A percentile compares a stretch with the other conserved stretches of the same genome.
These are phyloP conservation scores for Pyxicephalus adspersus DNA, from an alignment of 2,113 vertebrate genomes.

Conservation along the genomic window DNA sequence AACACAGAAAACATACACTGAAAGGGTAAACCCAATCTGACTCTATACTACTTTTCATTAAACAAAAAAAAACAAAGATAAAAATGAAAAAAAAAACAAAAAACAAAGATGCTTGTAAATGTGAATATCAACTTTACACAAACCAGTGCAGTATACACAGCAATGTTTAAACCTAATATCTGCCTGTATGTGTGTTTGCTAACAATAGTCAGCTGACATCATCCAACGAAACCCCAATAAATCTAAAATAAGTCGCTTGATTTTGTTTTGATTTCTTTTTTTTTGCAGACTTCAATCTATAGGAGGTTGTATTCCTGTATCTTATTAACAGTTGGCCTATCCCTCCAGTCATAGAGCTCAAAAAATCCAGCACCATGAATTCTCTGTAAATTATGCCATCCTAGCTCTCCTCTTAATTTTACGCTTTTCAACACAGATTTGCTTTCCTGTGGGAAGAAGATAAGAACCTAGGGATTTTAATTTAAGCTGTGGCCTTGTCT, in stretches of 20 bases:
- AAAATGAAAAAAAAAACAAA: too few species aligned
- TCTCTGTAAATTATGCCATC: constrained; percentile 89
- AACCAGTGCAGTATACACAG: too few species aligned
- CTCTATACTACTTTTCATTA: too few species aligned
- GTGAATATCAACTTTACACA: too few species aligned
- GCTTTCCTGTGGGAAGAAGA: constrained; percentile 94
- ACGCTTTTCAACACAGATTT: constrained; percentile 96
- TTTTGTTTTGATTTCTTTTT: constrained; percentile 37
- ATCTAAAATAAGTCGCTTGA: background rate
- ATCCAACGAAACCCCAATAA: too few species aligned
- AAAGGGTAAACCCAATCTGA: too few species aligned
- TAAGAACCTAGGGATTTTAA: constrained; percentile 91
- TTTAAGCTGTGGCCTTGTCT: constrained; percentile 86
- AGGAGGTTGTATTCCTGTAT: constrained; percentile 75
- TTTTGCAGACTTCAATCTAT: constrained; percentile 73
- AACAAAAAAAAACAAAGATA: too few species aligned
- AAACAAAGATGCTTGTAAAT: too few species aligned
- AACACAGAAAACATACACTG: too few species aligned
- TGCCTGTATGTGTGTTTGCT: too few species aligned
- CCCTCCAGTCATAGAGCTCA: constrained; percentile 81
- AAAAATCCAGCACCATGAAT: constrained; percentile 77
- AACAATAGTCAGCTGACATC: too few species aligned
- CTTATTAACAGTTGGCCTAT: constrained; percentile 80
- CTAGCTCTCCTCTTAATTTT: constrained; percentile 92
- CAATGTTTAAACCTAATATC: too few species aligned